These are phyloP conservation scores for Prunella strophiata DNA, from an alignment of 2,797 vertebrate genomes.

Conservation along the genomic window DNA sequence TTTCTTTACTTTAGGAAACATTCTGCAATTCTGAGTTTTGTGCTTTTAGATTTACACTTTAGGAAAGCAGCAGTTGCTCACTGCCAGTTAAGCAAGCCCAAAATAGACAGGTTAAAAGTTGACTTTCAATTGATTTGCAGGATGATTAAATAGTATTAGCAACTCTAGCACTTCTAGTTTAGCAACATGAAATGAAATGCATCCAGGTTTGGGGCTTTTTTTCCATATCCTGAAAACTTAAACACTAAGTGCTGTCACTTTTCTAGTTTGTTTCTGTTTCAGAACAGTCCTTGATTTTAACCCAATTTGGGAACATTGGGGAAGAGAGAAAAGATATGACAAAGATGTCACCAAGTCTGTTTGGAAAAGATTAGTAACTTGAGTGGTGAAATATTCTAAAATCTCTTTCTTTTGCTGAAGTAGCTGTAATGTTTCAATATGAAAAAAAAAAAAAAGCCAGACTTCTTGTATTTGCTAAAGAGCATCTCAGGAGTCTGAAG, in stretches of 20 bases:
- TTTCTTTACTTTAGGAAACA: background rate
- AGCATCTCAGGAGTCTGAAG: background rate
- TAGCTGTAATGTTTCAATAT: background rate
- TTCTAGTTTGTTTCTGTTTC: background rate
- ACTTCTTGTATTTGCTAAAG: background rate
- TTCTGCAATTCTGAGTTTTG: background rate
- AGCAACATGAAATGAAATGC: background rate
- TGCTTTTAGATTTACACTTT: background rate
- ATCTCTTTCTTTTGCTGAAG: background rate
- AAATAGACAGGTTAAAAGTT: background rate
- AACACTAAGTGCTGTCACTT: background rate
- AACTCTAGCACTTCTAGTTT: background rate
- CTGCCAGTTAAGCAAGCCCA: background rate
- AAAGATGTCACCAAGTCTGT: background rate
- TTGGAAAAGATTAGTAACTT: background rate
- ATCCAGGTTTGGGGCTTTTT: rapidly evolving
- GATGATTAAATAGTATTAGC: background rate
- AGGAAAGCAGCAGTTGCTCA: background rate
- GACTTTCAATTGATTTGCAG: background rate
- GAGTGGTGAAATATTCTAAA: background rate
- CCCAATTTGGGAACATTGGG: background rate
- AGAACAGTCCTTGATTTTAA: background rate
- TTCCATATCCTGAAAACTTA: background rate
- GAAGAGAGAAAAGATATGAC: background rate
- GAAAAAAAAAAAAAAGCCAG: background rate